A percentile compares a stretch with the other conserved stretches of the same genome.
These are phyloP conservation scores for Oenanthe melanoleuca DNA, from an alignment of 2,113 vertebrate species.

Conservation along the genomic window DNA sequence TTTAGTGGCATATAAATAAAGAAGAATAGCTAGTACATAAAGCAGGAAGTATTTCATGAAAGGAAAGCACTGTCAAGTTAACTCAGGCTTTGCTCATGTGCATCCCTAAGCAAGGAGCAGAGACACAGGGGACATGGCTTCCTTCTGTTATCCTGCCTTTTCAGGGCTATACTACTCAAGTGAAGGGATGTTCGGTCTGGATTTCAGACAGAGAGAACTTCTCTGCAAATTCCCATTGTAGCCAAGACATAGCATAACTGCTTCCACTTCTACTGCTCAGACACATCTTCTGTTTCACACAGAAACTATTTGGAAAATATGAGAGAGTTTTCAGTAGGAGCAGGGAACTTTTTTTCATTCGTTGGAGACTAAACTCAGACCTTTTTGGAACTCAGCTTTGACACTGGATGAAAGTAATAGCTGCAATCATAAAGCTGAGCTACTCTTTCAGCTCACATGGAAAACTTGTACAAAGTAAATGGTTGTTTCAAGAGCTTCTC, in stretches of 20 bases:
- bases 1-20: background rate
- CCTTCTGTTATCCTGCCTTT: background rate
- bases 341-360: background rate
- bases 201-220: background rate
- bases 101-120: background rate
- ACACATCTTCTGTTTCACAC: background rate
- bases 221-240: background rate
- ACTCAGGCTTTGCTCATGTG: rapidly evolving
- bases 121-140: background rate
- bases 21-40: background rate
- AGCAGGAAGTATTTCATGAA: background rate
- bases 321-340: background rate
- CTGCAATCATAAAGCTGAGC: background rate
- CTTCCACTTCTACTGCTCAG: background rate
- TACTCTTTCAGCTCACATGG: background rate
- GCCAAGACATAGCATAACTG: background rate
- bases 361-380: background rate
- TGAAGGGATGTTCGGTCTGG: background rate
- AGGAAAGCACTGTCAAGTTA: background rate
- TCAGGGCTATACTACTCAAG: background rate
- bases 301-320: background rate
- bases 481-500: background rate
- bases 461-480: background rate
- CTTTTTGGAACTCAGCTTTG: background rate
- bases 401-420: background rate